phyloP scores from a whole-genome alignment of 2,797 vertebrate genomes.

The Mastacembelus armatus region DNA sequence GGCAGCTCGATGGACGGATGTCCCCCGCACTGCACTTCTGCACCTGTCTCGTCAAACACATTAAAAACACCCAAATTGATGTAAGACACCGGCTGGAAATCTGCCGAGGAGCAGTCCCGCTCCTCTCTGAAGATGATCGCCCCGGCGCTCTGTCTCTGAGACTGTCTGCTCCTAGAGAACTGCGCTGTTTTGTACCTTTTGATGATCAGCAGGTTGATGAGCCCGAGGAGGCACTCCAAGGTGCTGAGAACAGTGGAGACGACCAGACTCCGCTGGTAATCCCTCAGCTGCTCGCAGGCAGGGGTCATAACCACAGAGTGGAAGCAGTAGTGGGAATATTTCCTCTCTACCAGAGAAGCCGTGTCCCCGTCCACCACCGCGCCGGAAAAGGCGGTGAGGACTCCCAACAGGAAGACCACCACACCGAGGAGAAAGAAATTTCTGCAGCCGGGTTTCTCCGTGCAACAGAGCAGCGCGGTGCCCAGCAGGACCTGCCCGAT shows the following conservation, averaged over 20 bases:
- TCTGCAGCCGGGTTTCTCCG: constrained; percentile 87
- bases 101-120: constrained; percentile 84
- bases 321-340: constrained; percentile 92
- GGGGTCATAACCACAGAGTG: constrained; percentile 76
- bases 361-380: constrained; percentile 97
- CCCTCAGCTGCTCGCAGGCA: constrained; percentile 89
- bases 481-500: constrained; percentile 90
- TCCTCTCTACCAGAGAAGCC: constrained; percentile 93
- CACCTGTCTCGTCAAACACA: constrained; percentile 88
- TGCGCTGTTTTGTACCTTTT: constrained; percentile 91
- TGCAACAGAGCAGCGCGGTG: constrained; percentile 90
- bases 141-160: constrained; percentile 83
- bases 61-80: constrained; percentile 91
- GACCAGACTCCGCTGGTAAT: constrained; percentile 92
- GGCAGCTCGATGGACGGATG: constrained; percentile 95
- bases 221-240: constrained; percentile 92
- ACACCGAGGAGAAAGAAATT: constrained; percentile 94
- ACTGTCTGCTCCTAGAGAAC: constrained; percentile 80
- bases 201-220: constrained; percentile 90
- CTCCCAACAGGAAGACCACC: constrained; percentile 92
- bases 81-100: constrained; percentile 92
- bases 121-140: constrained; percentile 89
- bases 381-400: constrained; percentile 95
- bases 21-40: constrained; percentile 90
- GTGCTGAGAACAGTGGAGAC: constrained; percentile 93